Conservation (phyloP, 2,888 invertebrate genomes). For the Lepidochitona cinerea region DNA sequence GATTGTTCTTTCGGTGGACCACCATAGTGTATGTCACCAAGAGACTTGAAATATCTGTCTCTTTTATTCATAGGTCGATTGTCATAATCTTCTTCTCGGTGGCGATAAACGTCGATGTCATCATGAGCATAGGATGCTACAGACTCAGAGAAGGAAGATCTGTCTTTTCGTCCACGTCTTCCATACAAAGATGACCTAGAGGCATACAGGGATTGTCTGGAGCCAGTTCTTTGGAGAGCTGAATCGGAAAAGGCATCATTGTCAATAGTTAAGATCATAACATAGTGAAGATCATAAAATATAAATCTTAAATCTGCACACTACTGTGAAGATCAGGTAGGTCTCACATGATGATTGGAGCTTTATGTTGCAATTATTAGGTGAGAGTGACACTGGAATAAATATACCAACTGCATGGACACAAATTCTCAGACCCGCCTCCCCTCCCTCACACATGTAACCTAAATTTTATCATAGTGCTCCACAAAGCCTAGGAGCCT, state of each 20-base stretch:
- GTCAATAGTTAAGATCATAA: background rate
- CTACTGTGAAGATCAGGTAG: too few relatives aligned
- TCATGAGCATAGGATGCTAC: conserved; percentile 45
- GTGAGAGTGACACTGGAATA: too few relatives aligned
- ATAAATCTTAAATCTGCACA: too few relatives aligned
- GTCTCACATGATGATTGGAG: too few relatives aligned
- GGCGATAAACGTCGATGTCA: conserved; percentile 49
- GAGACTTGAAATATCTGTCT: conserved; percentile 47
- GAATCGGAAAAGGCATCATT: conserved; percentile 14
- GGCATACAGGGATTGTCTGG: conserved; percentile 55
- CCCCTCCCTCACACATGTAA: too few relatives aligned
- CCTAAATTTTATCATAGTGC: too few relatives aligned
- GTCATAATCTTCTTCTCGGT: conserved; percentile 39
- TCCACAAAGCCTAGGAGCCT: too few relatives aligned
- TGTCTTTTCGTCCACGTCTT: conserved; percentile 39
- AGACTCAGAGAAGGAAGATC: conserved; percentile 45
- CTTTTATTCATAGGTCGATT: conserved; percentile 43
- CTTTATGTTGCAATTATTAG: too few relatives aligned
- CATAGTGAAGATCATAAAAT: too few relatives aligned
- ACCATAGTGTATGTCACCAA: conserved; percentile 48
- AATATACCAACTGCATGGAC: too few relatives aligned
- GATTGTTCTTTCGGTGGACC: conserved; percentile 28
- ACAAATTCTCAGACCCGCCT: too few relatives aligned
- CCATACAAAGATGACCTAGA: conserved; percentile 58
- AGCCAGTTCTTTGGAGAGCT: conserved; percentile 53